Percentiles rank a stretch among this genome's conserved stretches.
Conservation (phyloP, 92 coral and sea anemone genomes). For the Chrysogorgia sp. region DNA sequence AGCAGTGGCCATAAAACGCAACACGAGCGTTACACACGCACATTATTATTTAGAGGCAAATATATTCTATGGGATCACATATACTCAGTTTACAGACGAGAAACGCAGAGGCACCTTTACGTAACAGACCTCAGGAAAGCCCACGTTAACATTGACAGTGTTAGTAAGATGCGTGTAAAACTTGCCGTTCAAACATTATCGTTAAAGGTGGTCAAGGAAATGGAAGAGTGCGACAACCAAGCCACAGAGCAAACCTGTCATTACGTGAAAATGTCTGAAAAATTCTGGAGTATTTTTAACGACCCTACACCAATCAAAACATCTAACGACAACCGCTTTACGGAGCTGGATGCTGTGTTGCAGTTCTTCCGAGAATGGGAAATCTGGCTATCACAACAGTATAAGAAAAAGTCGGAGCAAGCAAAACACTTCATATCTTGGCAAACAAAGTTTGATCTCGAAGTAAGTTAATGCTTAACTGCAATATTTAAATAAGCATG, state of each 20-base stretch:
- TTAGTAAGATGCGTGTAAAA: constrained; percentile 52
- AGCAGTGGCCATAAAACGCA: constrained; percentile 43
- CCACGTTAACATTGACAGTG: constrained; percentile 37
- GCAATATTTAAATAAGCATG: not conserved
- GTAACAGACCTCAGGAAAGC: constrained; percentile 34
- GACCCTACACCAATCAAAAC: constrained; percentile 47
- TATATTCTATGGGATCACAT: constrained; percentile 47
- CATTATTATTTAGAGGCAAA: constrained; percentile 8
- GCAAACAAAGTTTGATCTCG: constrained; percentile 66
- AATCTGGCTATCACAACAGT: constrained; percentile 17
- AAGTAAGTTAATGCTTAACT: constrained; percentile 27
- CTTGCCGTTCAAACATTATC: constrained; percentile 49
- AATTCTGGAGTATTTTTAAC: constrained; percentile 58
- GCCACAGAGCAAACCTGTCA: constrained; percentile 48
- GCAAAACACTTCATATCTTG: constrained; percentile 58
- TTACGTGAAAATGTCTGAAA: constrained; percentile 35
- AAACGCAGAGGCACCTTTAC: constrained; percentile 39
- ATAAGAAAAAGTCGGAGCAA: constrained; percentile 39
- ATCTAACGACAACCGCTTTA: constrained; percentile 21
- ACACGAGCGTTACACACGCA: constrained; percentile 37
- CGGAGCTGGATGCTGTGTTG: constrained; percentile 41
- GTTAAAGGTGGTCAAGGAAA: constrained; percentile 40
- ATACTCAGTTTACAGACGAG: constrained; percentile 29
- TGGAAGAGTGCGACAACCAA: constrained; percentile 39
- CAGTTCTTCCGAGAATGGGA: constrained; percentile 45